Evolutionary conservation across 2,888 invertebrate genomes (phyloP), one percentile per base, ranked within the genome.

Genomic region (Linyphia triangularis): DNA sequence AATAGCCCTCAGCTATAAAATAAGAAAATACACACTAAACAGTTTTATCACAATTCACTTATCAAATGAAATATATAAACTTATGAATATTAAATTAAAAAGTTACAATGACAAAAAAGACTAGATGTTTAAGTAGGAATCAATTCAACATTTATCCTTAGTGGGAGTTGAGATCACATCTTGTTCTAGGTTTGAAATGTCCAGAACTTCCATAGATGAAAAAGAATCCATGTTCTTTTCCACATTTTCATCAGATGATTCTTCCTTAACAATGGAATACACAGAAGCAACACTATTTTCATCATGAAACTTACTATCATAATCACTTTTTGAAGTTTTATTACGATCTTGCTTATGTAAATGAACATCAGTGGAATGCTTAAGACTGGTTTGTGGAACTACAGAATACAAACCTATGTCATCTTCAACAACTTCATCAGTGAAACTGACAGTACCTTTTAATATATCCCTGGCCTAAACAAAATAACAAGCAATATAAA

Each of bases 381-480:
- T 57, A 10, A 57, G 26, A 61, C n/a, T 19, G 13, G 13, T n/a
- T 10, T 30, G 16, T 24, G 59, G 24, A 24, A 57, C 19, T 40
- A 33, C 33, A 57, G 28, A 30, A 79, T 33, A 67, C 1, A 28
- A 28, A 61, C 40, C 40, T n/a, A 79, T 24, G 59, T 84, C 77
- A 72, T 89, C 78, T 19, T 70, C 72, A 7, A 65, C 51, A 16
- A 89, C 84, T 78, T 89, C 84, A 72, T 89, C 85, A 19, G 83
- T 33, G 30, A 90, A 88, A 19, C 65, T 79, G 16, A 90, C 81
- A 19, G 90, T 90, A 30, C 91, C 90, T 79, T 90, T 90, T 9
- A 91, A 86, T 28, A 91, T 81, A 75, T 91, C 91, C 43, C 90
- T 81, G 22, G 83, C 90, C 83, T 90, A 84, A 6, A n/a, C 24